phyloP scores from a whole-genome alignment of 2,888 invertebrate genomes.

The Drosophila incognita region DNA sequence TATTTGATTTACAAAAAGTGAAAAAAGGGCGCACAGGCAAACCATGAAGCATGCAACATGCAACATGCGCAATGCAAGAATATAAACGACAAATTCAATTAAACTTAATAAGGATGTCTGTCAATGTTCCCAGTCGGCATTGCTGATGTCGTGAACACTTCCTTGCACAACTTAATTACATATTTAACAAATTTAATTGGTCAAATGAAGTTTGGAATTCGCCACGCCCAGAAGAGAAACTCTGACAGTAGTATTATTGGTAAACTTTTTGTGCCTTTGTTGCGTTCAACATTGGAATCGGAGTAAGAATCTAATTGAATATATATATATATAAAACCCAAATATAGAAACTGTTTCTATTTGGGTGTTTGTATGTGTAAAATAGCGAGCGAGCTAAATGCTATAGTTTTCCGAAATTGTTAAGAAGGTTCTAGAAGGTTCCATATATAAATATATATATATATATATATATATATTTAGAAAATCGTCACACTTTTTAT shows the following conservation, averaged over 20 bases:
- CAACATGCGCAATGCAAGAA: conserved; percentile 49
- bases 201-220: conserved; percentile 49
- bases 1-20: conserved; percentile 57
- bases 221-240: background rate
- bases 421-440: too few species aligned
- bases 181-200: conserved; percentile 75
- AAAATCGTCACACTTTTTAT: too few species aligned
- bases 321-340: too few species aligned
- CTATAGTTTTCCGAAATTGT: background rate
- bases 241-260: too few species aligned
- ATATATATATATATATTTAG: too few species aligned
- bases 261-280: background rate
- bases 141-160: conserved; percentile 49
- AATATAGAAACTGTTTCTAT: too few species aligned
- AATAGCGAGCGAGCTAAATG: background rate
- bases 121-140: conserved; percentile 11
- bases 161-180: conserved; percentile 67
- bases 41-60: conserved; percentile 41
- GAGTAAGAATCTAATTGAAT: background rate
- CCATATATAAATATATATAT: too few species aligned
- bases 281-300: background rate
- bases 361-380: too few species aligned
- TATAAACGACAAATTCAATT: conserved; percentile 72
- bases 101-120: conserved; percentile 76
- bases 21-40: conserved; percentile 18